Conservation (phyloP, 2,113 vertebrate genomes). For the Gopherus flavomarginatus region DNA sequence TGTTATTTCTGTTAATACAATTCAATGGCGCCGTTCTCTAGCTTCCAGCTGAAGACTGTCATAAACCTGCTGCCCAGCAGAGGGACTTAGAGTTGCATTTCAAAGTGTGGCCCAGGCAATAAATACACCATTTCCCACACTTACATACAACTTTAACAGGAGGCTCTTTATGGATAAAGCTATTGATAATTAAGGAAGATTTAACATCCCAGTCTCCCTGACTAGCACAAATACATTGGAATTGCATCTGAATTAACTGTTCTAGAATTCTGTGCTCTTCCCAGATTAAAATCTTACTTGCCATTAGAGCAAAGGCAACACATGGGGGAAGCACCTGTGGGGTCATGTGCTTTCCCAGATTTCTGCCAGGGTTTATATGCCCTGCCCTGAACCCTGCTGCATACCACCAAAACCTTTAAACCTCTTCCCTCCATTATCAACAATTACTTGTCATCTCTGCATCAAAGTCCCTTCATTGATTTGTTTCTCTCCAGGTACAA, state of each 20-base stretch:
- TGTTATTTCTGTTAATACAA: background rate
- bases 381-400: background rate
- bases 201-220: background rate
- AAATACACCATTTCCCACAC: background rate
- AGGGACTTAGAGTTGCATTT: background rate
- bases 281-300: slow-evolving; percentile 47
- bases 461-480: slow-evolving; percentile 13
- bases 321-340: too few species aligned
- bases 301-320: background rate
- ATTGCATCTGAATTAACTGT: slow-evolving; percentile 26
- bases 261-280: slow-evolving; percentile 29
- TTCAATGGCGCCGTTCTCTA: background rate
- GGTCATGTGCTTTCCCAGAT: background rate
- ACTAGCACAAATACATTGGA: slow-evolving; percentile 9
- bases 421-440: background rate
- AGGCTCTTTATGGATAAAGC: background rate
- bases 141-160: slow-evolving; percentile 5
- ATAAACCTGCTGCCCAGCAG: background rate
- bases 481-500: slow-evolving; percentile 45
- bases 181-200: background rate
- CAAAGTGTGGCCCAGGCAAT: background rate
- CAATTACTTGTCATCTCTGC: background rate
- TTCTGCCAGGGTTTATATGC: background rate
- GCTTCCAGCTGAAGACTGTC: background rate
- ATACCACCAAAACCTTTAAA: background rate